Base-by-base conservation (phyloP, 2,888 invertebrate genomes). In the Acanthosoma haemorrhoidale region DNA sequence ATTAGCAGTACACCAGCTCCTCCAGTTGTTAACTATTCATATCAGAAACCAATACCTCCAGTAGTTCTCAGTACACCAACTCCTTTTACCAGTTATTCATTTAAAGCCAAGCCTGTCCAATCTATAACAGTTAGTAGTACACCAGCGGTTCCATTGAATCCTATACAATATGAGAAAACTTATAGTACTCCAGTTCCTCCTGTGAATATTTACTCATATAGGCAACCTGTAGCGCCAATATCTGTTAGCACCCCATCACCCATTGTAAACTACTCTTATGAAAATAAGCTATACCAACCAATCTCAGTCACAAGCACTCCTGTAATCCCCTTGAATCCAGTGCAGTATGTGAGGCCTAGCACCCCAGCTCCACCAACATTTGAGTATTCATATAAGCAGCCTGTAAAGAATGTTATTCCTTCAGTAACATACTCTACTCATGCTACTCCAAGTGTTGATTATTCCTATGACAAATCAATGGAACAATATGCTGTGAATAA, bases 81-180 rank as follows among this genome's bases (percentile, higher is more conserved):
- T 13, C 21, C 61, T 32, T 29, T 32, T 31, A 34, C 58, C n/a
- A 63, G 63, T 39, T 63, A 63, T 36, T 36, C 63, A 29, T 63
- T 39, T 38, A 39, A 63, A 36, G 36, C 63, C n/a, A 63, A 63
- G 9, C 63, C 66, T 15, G 66, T 66, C 16, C 16, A 16, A 39
- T 69, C 72, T 36, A 64, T 73, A 11, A 63, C 71, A 29, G 72
- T 74, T 8, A 59, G 70, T n/a, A 74, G 72, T 51, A 73, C 72
- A 11, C 74, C 74, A 11, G 72, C 70, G 13, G 71, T 74, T n/a
- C 74, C 74, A n/a, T 58, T 74, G 29, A 75, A 74, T 36, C 73
- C 73, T 31, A 72, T 75, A 2, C 73, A 74, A 38, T 75, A 74
- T 69, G 16, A 18, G 1, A 21, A 16, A 32, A 34, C 34, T 4